Percentiles rank a stretch among this genome's conserved stretches.
phyloP scores from a whole-genome alignment of 53 echinoderm and acorn worm species.

The Apostichopus leukothele region DNA sequence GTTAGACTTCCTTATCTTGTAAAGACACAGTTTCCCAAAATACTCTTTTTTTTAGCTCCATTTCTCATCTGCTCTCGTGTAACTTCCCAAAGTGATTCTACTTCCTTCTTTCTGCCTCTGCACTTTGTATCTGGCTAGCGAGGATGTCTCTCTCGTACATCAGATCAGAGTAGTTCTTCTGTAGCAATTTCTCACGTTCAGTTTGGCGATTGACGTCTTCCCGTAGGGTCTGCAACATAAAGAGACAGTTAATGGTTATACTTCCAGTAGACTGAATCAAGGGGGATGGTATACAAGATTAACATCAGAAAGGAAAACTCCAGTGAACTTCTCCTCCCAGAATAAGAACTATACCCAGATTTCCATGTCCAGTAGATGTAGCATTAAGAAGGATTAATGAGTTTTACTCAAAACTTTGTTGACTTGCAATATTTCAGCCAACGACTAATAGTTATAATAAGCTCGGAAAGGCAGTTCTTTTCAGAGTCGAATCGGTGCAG shows the following conservation, averaged over 20 bases:
- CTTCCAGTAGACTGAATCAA: neutral
- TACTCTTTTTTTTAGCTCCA: no score
- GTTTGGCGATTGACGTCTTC: slow-evolving; percentile 91
- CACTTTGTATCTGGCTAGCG: slow-evolving; percentile 62
- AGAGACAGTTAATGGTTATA: neutral
- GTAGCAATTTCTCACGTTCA: slow-evolving; percentile 86
- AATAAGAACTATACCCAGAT: no score
- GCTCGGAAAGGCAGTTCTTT: no score
- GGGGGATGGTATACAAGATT: neutral
- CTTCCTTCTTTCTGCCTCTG: slow-evolving; percentile 50
- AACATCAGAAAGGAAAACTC: neutral
- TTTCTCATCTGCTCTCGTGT: no score
- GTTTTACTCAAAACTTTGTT: no score
- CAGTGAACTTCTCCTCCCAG: neutral
- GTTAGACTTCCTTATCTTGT: no score
- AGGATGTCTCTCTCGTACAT: slow-evolving; percentile 89
- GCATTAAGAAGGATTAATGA: no score
- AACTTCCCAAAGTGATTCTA: neutral
- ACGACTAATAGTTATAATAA: no score
- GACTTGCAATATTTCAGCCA: no score
- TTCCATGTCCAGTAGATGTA: no score
- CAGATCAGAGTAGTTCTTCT: slow-evolving; percentile 87
- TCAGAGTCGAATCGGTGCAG: no score
- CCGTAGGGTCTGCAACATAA: slow-evolving; percentile 61
- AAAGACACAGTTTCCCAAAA: no score